These are phyloP conservation scores for Phrynosoma platyrhinos DNA, from an alignment of 2,113 vertebrate species.

Conservation along the genomic window DNA sequence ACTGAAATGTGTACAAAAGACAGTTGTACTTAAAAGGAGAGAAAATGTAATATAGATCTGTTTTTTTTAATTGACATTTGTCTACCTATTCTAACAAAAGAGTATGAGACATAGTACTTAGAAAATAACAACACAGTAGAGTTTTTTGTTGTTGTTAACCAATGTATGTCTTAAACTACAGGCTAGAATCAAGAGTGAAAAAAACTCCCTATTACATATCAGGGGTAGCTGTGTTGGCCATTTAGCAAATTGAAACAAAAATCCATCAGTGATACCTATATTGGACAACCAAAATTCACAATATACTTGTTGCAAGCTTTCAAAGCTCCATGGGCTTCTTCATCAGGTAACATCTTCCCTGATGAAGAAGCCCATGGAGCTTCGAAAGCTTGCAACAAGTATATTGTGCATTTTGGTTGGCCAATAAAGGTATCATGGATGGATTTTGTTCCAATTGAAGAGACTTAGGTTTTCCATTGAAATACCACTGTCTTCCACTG, in stretches of 20 bases:
- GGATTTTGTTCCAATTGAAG: not conserved
- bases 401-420: no score
- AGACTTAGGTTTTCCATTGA: not conserved
- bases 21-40: slow-evolving; percentile 63
- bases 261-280: no score
- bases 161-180: slow-evolving; percentile 57
- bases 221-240: no score
- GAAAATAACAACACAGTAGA: slow-evolving; percentile 46
- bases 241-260: no score
- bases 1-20: slow-evolving; percentile 64
- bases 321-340: no score
- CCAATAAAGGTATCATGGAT: no score
- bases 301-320: no score
- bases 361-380: no score
- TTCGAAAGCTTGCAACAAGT: no score
- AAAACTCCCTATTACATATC: not conserved
- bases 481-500: accelerated
- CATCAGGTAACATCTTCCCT: no score
- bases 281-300: no score
- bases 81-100: slow-evolving; percentile 45
- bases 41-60: slow-evolving; percentile 19
- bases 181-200: not conserved
- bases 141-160: slow-evolving; percentile 53
- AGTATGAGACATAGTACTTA: slow-evolving; percentile 19
- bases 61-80: not conserved